These are phyloP conservation scores for Chaenodraco wilsoni DNA, from an alignment of 2,797 vertebrate genomes.

Conservation along the genomic window DNA sequence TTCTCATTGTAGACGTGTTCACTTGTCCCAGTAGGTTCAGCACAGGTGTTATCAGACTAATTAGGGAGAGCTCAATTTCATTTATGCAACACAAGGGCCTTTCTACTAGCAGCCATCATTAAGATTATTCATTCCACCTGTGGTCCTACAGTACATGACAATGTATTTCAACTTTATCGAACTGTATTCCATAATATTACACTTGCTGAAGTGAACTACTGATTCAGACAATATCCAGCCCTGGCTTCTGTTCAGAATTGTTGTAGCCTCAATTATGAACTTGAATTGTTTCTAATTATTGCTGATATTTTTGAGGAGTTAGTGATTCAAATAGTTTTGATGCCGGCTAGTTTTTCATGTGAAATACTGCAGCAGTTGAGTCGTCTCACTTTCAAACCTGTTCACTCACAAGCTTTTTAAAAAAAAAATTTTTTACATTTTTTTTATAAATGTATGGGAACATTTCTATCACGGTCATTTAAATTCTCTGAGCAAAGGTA, in stretches of 20 bases:
- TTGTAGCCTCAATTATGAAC: not conserved
- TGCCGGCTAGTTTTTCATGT: not conserved
- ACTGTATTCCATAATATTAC: not conserved
- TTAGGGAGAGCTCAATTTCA: constrained; percentile 1
- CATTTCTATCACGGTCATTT: constrained; percentile 10
- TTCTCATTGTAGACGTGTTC: not conserved
- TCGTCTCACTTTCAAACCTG: not conserved
- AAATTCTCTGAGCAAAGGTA: constrained; percentile 31
- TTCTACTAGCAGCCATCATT: not conserved
- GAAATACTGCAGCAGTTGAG: constrained; percentile 1
- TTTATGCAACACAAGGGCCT: not conserved
- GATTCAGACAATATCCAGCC: not conserved
- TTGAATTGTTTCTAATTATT: not conserved
- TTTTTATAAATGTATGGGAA: constrained; percentile 2
- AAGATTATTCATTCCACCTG: not conserved
- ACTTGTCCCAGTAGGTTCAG: not conserved
- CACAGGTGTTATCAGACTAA: constrained; percentile 23
- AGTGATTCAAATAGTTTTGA: not conserved
- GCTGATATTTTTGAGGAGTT: not conserved
- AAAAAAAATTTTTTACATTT: not conserved
- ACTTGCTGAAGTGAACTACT: not conserved
- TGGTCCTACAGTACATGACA: not conserved
- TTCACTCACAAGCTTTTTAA: not conserved
- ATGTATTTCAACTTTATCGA: not conserved
- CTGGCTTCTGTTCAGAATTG: not conserved